Base-by-base conservation (phyloP, 2,888 invertebrate species). In the Listrodromus nycthemerus region DNA sequence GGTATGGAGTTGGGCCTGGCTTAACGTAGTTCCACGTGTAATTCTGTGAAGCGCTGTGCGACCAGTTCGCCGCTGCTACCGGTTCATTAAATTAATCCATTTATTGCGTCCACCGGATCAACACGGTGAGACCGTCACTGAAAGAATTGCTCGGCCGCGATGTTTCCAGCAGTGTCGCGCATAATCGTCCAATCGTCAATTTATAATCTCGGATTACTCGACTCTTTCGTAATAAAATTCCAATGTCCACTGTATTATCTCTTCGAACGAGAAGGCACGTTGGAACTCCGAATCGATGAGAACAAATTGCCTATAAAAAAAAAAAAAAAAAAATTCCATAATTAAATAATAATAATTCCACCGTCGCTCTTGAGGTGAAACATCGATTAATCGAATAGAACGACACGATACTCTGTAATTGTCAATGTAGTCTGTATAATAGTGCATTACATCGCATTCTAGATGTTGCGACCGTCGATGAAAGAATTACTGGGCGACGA, bases 1-100 rank as follows among this genome's bases (percentile, higher is more conserved):
- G 77, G 83, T 76, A 82, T 75, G 78, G 58, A 65, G 74, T 74
- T 80, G 67, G 33, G 80, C 67, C 61, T 50, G 80, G 67, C 37
- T 83, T 87, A 87, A 84, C 85, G 86, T 77, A 73, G 75, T 83
- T 85, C 82, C 82, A 58, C 76, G 83, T 83, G 80, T 83, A 85
- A 77, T 83, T 84, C 81, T 76, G 82, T 73, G 80, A 27, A 24
- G 58, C 16, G 21, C 27, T 79, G 73, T 37, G 74, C 48, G 74
- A 65, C 74, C 65, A 48, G 67, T 58, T 41, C 48, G 37, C 21
- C 37, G 50, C 27, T 83, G 85, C 86, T 82, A 85, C 86, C 83
- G 86, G 86, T 88, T 89, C 88, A 81, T 89, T 88, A 88, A 82
- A 85, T 85, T 87, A 88, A 89, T 88, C 87, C 87, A 84, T 83